Conservation (phyloP, 2,113 vertebrate species). For the Pleuronectes platessa region DNA sequence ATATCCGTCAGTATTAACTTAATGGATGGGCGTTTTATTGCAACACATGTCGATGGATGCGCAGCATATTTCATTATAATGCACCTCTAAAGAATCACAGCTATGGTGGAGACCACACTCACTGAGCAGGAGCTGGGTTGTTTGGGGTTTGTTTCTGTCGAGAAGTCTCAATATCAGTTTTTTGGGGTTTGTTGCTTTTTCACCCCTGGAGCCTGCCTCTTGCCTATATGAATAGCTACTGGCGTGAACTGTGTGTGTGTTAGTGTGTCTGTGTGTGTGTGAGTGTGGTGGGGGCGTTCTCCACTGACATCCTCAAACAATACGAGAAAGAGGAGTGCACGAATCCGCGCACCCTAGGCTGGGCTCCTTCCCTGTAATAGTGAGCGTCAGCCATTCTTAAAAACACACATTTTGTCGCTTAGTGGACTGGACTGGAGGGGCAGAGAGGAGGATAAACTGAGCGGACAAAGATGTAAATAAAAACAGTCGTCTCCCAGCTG, state of each 20-base stretch:
- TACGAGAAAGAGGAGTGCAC: slow-evolving; percentile 89
- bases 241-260: slow-evolving; percentile 84
- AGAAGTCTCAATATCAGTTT: slow-evolving; percentile 64
- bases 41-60: slow-evolving; percentile 54
- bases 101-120: slow-evolving; percentile 11
- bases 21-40: slow-evolving; percentile 63
- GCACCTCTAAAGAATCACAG: slow-evolving; percentile 30
- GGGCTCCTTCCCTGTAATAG: slow-evolving; percentile 75
- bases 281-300: slow-evolving; percentile 88
- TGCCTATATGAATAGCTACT: slow-evolving; percentile 93
- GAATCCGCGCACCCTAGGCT: slow-evolving; percentile 81
- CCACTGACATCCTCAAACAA: slow-evolving; percentile 93
- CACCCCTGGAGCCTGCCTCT: slow-evolving; percentile 72
- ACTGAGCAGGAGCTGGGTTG: slow-evolving; percentile 25
- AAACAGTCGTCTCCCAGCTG: slow-evolving; percentile 91
- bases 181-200: slow-evolving; percentile 76
- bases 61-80: slow-evolving; percentile 54
- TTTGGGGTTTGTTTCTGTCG: slow-evolving; percentile 45
- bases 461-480: slow-evolving; percentile 97
- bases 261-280: slow-evolving; percentile 71
- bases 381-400: slow-evolving; percentile 78
- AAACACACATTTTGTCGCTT: slow-evolving; percentile 76
- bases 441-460: slow-evolving; percentile 91
- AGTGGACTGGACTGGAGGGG: slow-evolving; percentile 76
- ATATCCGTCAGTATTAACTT: slow-evolving; percentile 62